Conservation (phyloP, 2,113 vertebrate species). For the Ciconia boyciana region DNA sequence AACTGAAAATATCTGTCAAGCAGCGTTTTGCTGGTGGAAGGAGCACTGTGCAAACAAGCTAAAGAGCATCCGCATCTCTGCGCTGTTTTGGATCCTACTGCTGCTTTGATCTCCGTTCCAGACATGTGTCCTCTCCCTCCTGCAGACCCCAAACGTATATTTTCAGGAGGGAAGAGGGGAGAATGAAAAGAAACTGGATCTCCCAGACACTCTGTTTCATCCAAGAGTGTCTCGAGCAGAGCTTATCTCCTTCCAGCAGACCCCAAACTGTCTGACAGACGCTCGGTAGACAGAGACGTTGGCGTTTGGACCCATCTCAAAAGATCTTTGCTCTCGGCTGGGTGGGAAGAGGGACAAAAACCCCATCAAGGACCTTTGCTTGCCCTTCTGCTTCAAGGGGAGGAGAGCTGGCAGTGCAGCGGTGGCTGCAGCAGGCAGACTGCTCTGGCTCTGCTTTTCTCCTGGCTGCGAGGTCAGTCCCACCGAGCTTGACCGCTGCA, state of each 20-base stretch:
- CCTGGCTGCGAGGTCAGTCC: background rate
- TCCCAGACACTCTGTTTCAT: background rate
- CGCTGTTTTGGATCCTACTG: background rate
- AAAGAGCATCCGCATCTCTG: background rate
- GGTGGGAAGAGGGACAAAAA: background rate
- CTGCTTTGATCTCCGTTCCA: background rate
- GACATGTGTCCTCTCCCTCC: background rate
- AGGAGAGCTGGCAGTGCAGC: background rate
- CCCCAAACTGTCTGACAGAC: background rate
- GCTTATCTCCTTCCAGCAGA: background rate
- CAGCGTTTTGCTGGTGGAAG: background rate
- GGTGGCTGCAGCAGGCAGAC: background rate
- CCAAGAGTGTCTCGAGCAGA: background rate
- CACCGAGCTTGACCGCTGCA: fast-evolving
- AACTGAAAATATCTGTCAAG: background rate
- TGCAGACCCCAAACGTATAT: background rate
- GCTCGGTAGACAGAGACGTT: fast-evolving
- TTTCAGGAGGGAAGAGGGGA: background rate
- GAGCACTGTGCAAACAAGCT: background rate
- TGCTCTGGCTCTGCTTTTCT: background rate
- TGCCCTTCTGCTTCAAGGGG: background rate
- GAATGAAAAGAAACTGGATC: background rate
- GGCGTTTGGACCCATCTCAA: background rate
- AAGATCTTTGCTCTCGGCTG: background rate
- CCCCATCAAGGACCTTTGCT: background rate